Evolutionary conservation across 2,797 vertebrate species (phyloP).

Genomic region (Dicrostonyx torquatus): DNA sequence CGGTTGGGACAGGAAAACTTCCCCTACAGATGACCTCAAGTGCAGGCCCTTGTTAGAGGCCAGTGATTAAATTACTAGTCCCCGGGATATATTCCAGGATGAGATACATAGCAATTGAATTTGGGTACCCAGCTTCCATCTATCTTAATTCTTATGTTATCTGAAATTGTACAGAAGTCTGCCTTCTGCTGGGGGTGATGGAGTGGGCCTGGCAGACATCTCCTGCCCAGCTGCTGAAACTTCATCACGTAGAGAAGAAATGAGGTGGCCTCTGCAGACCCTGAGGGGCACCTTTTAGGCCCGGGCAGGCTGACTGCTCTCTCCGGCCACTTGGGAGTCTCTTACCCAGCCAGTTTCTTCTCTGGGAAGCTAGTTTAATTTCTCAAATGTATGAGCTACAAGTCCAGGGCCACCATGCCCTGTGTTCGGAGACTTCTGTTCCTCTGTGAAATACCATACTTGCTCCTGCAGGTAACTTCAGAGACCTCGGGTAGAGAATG

Average conservation of each 20-base stretch:
- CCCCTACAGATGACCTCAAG: background rate
- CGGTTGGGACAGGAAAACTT: background rate
- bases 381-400: background rate
- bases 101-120: background rate
- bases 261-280: too few relatives aligned
- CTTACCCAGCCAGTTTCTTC: background rate
- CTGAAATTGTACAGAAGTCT: background rate
- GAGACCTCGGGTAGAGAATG: background rate
- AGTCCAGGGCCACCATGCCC: background rate
- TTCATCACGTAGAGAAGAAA: background rate
- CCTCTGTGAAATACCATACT: background rate
- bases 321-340: background rate
- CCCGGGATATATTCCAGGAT: background rate
- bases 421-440: background rate
- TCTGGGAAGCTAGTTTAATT: background rate
- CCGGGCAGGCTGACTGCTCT: slow-evolving; percentile 3
- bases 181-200: background rate
- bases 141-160: background rate
- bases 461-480: background rate
- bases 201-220: background rate
- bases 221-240: background rate
- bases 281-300: background rate
- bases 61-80: background rate
- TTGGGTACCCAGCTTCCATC: background rate
- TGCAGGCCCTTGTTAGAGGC: background rate